phyloP scores from a whole-genome alignment of 2,113 vertebrate genomes.

The Leucoraja erinaceus region DNA sequence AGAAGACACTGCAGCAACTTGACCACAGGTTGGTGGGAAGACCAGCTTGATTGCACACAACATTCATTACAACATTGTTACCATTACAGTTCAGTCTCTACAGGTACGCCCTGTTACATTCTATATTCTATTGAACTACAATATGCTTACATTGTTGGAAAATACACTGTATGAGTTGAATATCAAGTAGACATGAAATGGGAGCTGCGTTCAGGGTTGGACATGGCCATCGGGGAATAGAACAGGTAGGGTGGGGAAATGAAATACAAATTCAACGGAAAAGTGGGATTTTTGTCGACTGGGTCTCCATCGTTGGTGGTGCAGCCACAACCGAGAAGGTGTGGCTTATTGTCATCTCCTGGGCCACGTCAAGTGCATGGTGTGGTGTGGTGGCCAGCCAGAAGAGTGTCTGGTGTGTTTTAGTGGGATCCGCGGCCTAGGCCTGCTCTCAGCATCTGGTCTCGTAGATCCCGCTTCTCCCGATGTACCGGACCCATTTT shows the following conservation, averaged over 20 bases:
- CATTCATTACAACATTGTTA: constrained; percentile 39
- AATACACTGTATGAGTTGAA: constrained; percentile 19
- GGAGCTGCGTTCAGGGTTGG: not conserved
- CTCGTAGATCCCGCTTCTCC: constrained; percentile 96
- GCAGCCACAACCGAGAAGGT: not conserved
- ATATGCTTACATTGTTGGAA: constrained; percentile 39
- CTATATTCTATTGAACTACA: constrained; percentile 43
- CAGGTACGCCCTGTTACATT: constrained; percentile 41
- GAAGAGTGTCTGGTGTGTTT: constrained; percentile 17
- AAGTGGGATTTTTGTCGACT: constrained; percentile 7
- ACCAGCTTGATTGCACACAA: constrained; percentile 42
- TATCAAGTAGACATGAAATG: not conserved
- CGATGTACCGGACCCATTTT: constrained; percentile 99
- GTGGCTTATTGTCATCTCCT: not conserved
- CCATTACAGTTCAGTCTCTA: constrained; percentile 29
- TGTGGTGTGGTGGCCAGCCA: not conserved
- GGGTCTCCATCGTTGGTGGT: constrained; percentile 11
- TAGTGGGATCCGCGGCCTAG: not conserved
- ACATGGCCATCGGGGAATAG: constrained; percentile 28
- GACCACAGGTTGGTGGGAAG: constrained; percentile 43
- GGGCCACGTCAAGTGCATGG: not conserved
- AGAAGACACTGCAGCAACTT: constrained; percentile 44
- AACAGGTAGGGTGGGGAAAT: constrained; percentile 40
- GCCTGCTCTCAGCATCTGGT: constrained; percentile 75
- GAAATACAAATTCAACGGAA: constrained; percentile 16